Base-by-base conservation (phyloP, 2,888 invertebrate species). In the Rotaria magnacalcarata region DNA sequence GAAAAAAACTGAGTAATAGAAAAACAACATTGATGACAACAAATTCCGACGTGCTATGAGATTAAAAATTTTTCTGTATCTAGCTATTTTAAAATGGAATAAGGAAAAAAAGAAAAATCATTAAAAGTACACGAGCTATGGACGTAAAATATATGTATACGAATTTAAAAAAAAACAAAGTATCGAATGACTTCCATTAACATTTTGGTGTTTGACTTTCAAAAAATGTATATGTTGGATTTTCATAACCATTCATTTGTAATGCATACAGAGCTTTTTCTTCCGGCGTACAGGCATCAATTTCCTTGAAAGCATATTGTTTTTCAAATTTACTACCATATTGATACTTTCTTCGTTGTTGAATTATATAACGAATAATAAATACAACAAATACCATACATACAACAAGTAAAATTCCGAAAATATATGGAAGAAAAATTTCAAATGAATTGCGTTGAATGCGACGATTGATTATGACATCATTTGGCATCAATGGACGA, bases 161-260 rank as follows among this genome's bases (percentile, higher is more conserved):
- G 27, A 14, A 34, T 27, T 16, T 19, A 67, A 16, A 67, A 7
- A 41, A 34, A 27, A 34, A 41, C 6, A 34, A 19, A 56, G 16
- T 0, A 4, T 7, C 19, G 24, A 5, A 6, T 16, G 27, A 52
- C 52, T 52, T 8, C 34, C 1, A 24, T 80, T 80, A 80, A 80
- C 80, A 80, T 47, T 80, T 80, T 19, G 80, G 80, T 80, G 80
- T 60, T 87, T 86, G 87, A 24, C 88, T 88, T 87, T 99, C 98
- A 92, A 98, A 98, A 93, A 98, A 98, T 94, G 97, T 97, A 93
- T 99, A 99, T 90, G 99, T 99, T 88, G 99, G 99, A 93, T 99
- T 99, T 92, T 99, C 99, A 92, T 99, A 99, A 90, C 99, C 99
- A 92, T 98, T 99, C 92, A 98, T 96, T 93, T 99, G 99, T 98